phyloP scores from a whole-genome alignment of 2,797 vertebrate genomes.

The Acanthiza pusilla region DNA sequence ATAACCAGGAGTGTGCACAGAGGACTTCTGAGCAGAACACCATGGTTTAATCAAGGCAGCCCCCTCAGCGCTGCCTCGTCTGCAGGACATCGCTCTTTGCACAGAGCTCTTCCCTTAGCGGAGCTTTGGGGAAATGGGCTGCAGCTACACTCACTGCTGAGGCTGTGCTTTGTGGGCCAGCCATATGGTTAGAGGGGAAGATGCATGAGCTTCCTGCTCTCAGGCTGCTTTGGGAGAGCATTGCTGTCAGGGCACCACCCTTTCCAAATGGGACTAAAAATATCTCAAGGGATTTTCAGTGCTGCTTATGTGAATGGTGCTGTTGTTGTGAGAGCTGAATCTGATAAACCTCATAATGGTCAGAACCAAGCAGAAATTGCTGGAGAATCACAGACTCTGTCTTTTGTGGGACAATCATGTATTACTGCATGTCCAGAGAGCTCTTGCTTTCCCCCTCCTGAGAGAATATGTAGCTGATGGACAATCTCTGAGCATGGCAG shows the following conservation, averaged over 20 bases:
- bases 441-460: background rate
- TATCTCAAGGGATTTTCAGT: background rate
- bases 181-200: background rate
- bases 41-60: constrained; percentile 65
- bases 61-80: constrained; percentile 29
- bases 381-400: background rate
- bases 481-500: background rate
- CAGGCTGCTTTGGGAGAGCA: background rate
- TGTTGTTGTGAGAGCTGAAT: background rate
- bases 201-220: background rate
- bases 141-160: background rate
- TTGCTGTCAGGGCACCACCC: accelerated
- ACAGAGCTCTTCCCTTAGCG: background rate
- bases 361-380: background rate
- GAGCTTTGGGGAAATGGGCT: constrained; percentile 5
- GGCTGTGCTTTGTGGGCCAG: background rate
- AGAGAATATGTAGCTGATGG: background rate
- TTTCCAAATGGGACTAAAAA: background rate
- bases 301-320: background rate
- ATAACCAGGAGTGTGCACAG: constrained; percentile 45
- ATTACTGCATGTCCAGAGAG: background rate
- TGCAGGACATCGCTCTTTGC: constrained; percentile 50
- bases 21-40: constrained; percentile 63
- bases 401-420: background rate
- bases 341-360: background rate